phyloP scores from a whole-genome alignment of 2,888 invertebrate species.

The Nineta flava region DNA sequence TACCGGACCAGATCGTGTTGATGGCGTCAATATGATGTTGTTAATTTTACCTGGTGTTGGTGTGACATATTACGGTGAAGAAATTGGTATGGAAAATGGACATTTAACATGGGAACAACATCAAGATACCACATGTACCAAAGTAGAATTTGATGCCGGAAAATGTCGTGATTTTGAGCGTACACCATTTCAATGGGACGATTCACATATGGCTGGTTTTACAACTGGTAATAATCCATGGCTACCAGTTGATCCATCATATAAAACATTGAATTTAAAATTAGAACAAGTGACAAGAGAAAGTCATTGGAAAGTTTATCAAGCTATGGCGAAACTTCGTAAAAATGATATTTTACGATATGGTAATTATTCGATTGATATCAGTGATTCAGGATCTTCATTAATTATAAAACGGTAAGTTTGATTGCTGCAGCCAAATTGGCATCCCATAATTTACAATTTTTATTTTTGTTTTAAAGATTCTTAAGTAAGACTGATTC shows the following conservation, averaged over 20 bases:
- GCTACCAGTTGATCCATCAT: constrained; percentile 51
- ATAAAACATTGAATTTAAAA: constrained; percentile 38
- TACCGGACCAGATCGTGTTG: constrained; percentile 48
- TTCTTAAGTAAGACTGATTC: background rate
- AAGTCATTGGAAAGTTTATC: constrained; percentile 48
- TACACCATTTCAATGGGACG: constrained; percentile 70
- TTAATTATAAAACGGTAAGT: background rate
- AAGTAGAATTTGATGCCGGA: constrained; percentile 37
- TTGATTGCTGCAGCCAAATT: background rate
- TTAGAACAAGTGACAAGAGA: constrained; percentile 26
- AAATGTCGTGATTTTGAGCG: constrained; percentile 56
- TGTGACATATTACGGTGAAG: constrained; percentile 77
- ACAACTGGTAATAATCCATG: constrained; percentile 32
- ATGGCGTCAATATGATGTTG: constrained; percentile 71
- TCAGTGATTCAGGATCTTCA: background rate
- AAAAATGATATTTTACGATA: constrained; percentile 31
- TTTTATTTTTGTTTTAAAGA: background rate
- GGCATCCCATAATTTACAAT: background rate
- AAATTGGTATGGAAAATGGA: constrained; percentile 53
- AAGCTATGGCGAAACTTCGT: constrained; percentile 35
- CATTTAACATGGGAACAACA: constrained; percentile 31
- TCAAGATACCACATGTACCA: constrained; percentile 41
- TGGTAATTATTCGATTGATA: constrained; percentile 34
- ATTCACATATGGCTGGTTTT: constrained; percentile 39
- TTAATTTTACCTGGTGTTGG: constrained; percentile 71